Percentiles rank a stretch among this genome's conserved stretches.
Evolutionary conservation across 2,797 vertebrate species (phyloP).

Genomic region (Melanotaenia nigrans): DNA sequence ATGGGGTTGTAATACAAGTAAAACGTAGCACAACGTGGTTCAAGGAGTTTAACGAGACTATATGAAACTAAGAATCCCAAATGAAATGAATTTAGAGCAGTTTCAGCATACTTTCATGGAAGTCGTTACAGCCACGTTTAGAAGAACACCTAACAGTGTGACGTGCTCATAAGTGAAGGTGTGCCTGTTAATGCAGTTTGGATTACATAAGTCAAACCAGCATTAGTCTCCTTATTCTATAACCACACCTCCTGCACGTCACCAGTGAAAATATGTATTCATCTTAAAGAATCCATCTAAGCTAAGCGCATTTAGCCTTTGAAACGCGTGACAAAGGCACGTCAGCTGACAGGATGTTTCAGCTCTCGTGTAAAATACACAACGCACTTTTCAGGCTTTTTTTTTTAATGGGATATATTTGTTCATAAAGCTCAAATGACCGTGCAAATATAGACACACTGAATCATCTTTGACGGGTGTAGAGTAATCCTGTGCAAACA

Average conservation of each 20-base stretch:
- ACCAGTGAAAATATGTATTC: not conserved
- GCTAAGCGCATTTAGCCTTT: not conserved
- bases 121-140: not conserved
- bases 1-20: too few relatives aligned
- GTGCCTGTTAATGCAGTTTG: not conserved
- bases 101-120: too few relatives aligned
- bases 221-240: not conserved
- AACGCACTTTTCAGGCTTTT: not conserved
- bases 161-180: not conserved
- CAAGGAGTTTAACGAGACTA: too few relatives aligned
- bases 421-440: not conserved
- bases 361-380: not conserved
- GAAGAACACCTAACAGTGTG: not conserved
- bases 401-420: slow-evolving; percentile 15
- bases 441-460: not conserved
- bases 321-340: slow-evolving; percentile 6
- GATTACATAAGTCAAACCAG: not conserved
- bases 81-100: too few relatives aligned
- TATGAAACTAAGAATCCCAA: too few relatives aligned
- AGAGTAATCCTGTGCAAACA: slow-evolving; percentile 16
- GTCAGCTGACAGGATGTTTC: slow-evolving; percentile 18
- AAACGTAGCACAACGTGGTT: too few relatives aligned
- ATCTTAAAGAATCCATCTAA: too few relatives aligned
- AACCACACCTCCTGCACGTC: not conserved
- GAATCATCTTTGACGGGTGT: slow-evolving; percentile 30